A percentile compares a stretch with the other conserved stretches of the same genome.
Evolutionary conservation across 2,113 vertebrate genomes (phyloP).

Genomic region (Gila orcuttii): DNA sequence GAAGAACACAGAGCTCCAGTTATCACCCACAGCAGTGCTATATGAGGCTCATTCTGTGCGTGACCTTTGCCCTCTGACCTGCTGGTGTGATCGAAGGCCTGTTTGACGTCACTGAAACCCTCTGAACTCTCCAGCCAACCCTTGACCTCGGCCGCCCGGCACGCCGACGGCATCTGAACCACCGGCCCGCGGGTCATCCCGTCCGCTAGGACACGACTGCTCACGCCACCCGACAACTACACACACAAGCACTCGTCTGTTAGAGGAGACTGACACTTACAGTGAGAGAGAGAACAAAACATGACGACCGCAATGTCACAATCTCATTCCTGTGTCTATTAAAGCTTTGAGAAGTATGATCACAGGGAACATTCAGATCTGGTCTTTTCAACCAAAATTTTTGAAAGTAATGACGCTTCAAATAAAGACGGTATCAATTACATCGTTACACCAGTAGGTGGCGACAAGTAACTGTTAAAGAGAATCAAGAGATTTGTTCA

Average conservation of each 20-base stretch:
- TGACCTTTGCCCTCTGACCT: slow-evolving; percentile 73
- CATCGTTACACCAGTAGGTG: too few species aligned
- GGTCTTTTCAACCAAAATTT: too few species aligned
- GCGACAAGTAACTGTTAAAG: too few species aligned
- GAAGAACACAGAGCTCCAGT: background rate
- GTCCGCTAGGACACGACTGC: slow-evolving; percentile 87
- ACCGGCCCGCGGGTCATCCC: slow-evolving; percentile 97
- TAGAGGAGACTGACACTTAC: background rate
- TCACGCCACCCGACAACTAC: slow-evolving; percentile 89
- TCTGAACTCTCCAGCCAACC: slow-evolving; percentile 89
- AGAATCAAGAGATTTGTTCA: too few species aligned
- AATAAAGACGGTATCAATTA: too few species aligned
- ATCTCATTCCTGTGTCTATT: too few species aligned
- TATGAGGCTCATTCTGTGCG: background rate
- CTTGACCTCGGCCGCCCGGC: slow-evolving; percentile 91
- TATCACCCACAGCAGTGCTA: background rate
- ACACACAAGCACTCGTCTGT: background rate
- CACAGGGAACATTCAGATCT: too few species aligned
- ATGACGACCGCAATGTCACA: too few species aligned
- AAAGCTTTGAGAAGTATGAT: too few species aligned
- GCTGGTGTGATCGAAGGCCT: slow-evolving; percentile 93
- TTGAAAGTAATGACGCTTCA: too few species aligned
- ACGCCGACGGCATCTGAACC: slow-evolving; percentile 88
- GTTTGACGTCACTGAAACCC: slow-evolving; percentile 85
- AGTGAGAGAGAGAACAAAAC: background rate